A percentile compares a stretch with the other conserved stretches of the same genome.
phyloP scores from a whole-genome alignment of 2,888 invertebrate species.

The Automeris io region DNA sequence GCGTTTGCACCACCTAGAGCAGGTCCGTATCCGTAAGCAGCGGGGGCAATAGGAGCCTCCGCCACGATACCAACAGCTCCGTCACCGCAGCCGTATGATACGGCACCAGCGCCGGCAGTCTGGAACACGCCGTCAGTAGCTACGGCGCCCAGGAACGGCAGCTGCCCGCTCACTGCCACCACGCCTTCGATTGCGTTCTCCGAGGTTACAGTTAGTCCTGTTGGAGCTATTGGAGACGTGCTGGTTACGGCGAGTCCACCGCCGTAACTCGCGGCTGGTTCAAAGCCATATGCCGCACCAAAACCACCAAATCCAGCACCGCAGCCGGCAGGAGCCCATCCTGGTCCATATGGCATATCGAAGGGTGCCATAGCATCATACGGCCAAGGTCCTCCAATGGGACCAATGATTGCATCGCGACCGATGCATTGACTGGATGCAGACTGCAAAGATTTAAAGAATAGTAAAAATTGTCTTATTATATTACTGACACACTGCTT shows the following conservation, averaged over 20 bases:
- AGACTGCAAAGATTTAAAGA: conserved; percentile 3
- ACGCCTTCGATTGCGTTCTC: conserved; percentile 6
- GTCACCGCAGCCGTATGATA: conserved; percentile 23
- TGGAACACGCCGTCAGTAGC: conserved; percentile 4
- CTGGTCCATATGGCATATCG: background rate
- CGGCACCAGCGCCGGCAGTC: conserved; percentile 9
- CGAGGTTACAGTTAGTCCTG: conserved; percentile 12
- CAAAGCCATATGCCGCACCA: background rate
- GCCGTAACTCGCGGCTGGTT: conserved; percentile 6
- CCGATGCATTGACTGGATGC: conserved; percentile 6
- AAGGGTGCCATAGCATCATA: conserved; percentile 4
- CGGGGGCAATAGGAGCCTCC: background rate
- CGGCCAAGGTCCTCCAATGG: conserved; percentile 3
- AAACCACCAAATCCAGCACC: background rate
- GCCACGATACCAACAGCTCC: conserved; percentile 7
- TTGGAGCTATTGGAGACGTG: conserved; percentile 2
- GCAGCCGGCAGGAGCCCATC: background rate
- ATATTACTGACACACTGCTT: too few species aligned
- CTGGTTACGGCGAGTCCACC: conserved; percentile 8
- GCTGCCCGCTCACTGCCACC: conserved; percentile 5
- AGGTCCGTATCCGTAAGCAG: conserved; percentile 1
- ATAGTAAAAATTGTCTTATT: too few species aligned
- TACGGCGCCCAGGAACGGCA: conserved; percentile 9
- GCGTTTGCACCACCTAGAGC: background rate
- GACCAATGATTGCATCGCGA: conserved; percentile 4